A percentile compares a stretch with the other conserved stretches of the same genome.
Evolutionary conservation across 2,797 vertebrate species (phyloP).

Genomic region (Sphenopsis melanotis): DNA sequence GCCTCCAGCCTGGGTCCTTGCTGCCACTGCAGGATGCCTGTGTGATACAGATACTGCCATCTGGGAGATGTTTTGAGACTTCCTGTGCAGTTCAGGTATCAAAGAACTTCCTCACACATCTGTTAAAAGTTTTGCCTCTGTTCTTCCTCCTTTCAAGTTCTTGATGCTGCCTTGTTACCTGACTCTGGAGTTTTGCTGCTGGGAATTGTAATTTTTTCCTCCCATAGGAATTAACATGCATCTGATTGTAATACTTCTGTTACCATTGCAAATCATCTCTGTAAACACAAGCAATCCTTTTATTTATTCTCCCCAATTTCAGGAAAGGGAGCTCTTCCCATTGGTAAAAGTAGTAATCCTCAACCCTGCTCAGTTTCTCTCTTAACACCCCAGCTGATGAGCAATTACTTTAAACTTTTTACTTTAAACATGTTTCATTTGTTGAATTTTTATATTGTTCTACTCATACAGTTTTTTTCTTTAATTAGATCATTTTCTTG

Average conservation of each 20-base stretch:
- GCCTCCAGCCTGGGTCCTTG: background rate
- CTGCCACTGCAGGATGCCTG: background rate
- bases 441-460: background rate
- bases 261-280: background rate
- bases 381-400: background rate
- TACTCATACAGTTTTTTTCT: background rate
- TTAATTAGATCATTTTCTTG: background rate
- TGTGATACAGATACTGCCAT: background rate
- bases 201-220: background rate
- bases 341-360: background rate
- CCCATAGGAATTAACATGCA: accelerated
- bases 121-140: background rate
- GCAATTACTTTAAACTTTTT: background rate
- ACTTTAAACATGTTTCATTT: background rate
- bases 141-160: background rate
- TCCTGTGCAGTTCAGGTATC: background rate
- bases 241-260: background rate
- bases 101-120: constrained; percentile 18
- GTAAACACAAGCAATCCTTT: background rate
- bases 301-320: background rate
- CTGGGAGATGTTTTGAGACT: background rate
- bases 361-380: accelerated
- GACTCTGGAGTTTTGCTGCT: background rate
- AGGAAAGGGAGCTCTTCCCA: background rate
- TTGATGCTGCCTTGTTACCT: background rate